Evolutionary conservation across 2,113 vertebrate genomes (phyloP).

Genomic region (Cavia porcellus): DNA sequence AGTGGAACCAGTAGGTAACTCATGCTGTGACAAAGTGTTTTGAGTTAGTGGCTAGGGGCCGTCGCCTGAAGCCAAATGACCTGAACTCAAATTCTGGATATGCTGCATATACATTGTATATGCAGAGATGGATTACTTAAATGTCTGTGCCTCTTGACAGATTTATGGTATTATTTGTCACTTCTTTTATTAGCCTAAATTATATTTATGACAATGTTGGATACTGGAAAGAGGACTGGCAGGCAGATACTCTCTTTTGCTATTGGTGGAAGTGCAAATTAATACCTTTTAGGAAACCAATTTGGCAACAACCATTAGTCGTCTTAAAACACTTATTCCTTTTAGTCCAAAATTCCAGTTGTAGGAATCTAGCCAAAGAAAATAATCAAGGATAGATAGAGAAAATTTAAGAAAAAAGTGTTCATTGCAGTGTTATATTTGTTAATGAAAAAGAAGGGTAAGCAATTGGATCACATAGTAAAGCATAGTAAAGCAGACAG

Average conservation of each 20-base stretch:
- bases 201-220: conserved; percentile 51
- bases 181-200: conserved; percentile 38
- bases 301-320: conserved; percentile 62
- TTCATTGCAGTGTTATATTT: conserved; percentile 61
- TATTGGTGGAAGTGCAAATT: conserved; percentile 71
- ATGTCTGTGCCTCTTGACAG: background rate
- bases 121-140: conserved; percentile 15
- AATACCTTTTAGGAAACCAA: conserved; percentile 74
- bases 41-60: background rate
- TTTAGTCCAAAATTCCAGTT: conserved; percentile 60
- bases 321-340: conserved; percentile 64
- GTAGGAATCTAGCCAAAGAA: conserved; percentile 74
- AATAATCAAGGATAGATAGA: conserved; percentile 67
- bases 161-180: conserved; percentile 40
- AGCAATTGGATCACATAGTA: background rate
- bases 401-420: conserved; percentile 63
- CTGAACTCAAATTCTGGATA: background rate
- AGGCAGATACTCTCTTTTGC: conserved; percentile 43
- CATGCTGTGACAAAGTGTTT: background rate
- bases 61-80: background rate
- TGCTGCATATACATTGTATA: background rate
- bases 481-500: background rate
- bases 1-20: background rate
- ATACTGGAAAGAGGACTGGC: conserved; percentile 30
- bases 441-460: background rate